phyloP scores from a whole-genome alignment of 2,888 invertebrate genomes.

The Agrochola macilenta region DNA sequence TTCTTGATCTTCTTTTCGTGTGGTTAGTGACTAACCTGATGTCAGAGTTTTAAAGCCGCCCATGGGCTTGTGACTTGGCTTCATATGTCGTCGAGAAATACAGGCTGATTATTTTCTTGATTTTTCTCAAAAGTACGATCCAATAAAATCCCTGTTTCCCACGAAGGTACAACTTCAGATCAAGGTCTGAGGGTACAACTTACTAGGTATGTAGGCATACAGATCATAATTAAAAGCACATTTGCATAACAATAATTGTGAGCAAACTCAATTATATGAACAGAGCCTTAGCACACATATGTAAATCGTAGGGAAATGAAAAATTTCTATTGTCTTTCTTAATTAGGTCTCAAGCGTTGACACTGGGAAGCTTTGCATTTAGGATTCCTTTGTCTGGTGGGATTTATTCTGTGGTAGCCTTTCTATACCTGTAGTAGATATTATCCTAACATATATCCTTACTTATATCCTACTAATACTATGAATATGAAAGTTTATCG shows the following conservation, averaged over 20 bases:
- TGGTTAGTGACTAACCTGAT: no score
- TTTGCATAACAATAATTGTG: constrained; percentile 64
- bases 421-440: background rate
- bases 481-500: no score
- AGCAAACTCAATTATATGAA: constrained; percentile 59
- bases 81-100: no score
- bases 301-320: constrained; percentile 44
- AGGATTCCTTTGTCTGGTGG: constrained; percentile 5
- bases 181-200: background rate
- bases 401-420: background rate
- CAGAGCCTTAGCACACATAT: constrained; percentile 31
- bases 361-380: background rate
- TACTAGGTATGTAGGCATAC: background rate
- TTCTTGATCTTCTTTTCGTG: no score
- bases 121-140: background rate
- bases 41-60: no score
- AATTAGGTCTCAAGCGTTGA: constrained; percentile 48
- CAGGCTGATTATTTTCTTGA: no score
- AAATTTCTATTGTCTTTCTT: constrained; percentile 44
- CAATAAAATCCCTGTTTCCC: background rate
- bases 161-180: no score
- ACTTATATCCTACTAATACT: no score
- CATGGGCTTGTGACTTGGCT: no score
- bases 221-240: constrained; percentile 26
- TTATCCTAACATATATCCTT: no score